Percentiles rank a stretch among this genome's conserved stretches.
phyloP scores from a whole-genome alignment of 2,797 vertebrate genomes.

The Poeciliopsis gracilis region DNA sequence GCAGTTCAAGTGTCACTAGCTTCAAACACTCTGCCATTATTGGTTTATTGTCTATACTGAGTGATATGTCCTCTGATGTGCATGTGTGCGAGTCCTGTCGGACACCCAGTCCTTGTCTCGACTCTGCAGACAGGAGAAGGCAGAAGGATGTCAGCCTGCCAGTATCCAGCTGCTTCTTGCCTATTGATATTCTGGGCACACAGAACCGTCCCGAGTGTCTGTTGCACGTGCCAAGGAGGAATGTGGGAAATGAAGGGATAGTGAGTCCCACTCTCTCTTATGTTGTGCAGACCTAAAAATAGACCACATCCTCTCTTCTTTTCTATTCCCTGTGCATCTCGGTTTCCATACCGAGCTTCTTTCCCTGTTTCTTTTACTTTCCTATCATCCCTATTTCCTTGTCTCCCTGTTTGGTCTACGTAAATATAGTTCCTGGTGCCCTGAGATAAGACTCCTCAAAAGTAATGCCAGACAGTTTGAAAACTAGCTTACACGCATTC shows the following conservation, averaged over 20 bases:
- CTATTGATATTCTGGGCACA: conserved; percentile 78
- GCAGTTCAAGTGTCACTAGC: conserved; percentile 55
- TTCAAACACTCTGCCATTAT: conserved; percentile 53
- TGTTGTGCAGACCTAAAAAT: conserved; percentile 75
- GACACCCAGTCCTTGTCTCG: conserved; percentile 59
- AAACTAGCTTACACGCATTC: conserved; percentile 36
- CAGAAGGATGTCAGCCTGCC: conserved; percentile 75
- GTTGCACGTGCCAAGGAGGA: conserved; percentile 77
- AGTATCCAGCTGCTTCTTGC: conserved; percentile 73
- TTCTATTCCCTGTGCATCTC: conserved; percentile 65
- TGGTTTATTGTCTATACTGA: conserved; percentile 45
- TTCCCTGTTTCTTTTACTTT: conserved; percentile 12
- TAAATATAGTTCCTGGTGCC: conserved; percentile 64
- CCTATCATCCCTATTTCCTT: conserved; percentile 32
- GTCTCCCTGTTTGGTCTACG: conserved; percentile 47
- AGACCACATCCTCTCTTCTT: conserved; percentile 66
- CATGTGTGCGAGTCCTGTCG: conserved; percentile 51
- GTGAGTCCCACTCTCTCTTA: conserved; percentile 51
- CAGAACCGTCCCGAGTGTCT: conserved; percentile 61
- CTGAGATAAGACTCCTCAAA: conserved; percentile 59
- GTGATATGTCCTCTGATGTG: conserved; percentile 58
- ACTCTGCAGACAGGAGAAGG: conserved; percentile 64
- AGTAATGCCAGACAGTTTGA: conserved; percentile 55
- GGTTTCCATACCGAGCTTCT: conserved; percentile 51
- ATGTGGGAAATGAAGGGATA: conserved; percentile 66